A percentile compares a stretch with the other conserved stretches of the same genome.
Evolutionary conservation across 2,888 invertebrate species (phyloP).

Genomic region (Scaptomyza reducta): DNA sequence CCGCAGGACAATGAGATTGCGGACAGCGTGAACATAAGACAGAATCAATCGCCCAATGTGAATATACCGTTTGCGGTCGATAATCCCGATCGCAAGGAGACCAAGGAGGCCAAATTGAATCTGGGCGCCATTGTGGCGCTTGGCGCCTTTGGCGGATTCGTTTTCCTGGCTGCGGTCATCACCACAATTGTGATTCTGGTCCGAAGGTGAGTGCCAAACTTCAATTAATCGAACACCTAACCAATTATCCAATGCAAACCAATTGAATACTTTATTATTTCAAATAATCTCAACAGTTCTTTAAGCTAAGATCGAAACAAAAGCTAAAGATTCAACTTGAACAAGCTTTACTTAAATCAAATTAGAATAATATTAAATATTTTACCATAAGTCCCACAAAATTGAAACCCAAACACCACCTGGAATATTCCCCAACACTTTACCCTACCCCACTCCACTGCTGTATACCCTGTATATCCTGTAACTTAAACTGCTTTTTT

Average conservation of each 20-base stretch:
- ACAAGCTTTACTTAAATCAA: too few relatives aligned
- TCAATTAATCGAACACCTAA: not conserved
- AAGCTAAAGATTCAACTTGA: too few relatives aligned
- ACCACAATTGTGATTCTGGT: slow-evolving; percentile 95
- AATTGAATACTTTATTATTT: not conserved
- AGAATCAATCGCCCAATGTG: slow-evolving; percentile 88
- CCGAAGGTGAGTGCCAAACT: slow-evolving; percentile 88
- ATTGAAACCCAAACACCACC: slow-evolving; percentile 10
- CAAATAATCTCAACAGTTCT: too few relatives aligned
- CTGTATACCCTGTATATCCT: slow-evolving; percentile 24
- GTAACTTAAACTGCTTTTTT: slow-evolving; percentile 31
- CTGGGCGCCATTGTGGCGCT: slow-evolving; percentile 94
- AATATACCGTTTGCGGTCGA: slow-evolving; percentile 88
- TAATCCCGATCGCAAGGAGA: slow-evolving; percentile 85
- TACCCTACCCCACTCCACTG: slow-evolving; percentile 12
- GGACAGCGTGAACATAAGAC: slow-evolving; percentile 85
- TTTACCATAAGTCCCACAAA: not conserved
- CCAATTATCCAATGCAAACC: not conserved
- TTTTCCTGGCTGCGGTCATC: slow-evolving; percentile 94
- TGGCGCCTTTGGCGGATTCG: slow-evolving; percentile 95
- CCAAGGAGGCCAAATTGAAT: slow-evolving; percentile 88
- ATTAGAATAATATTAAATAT: not conserved
- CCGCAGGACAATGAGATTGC: slow-evolving; percentile 92
- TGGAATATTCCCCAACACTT: slow-evolving; percentile 21
- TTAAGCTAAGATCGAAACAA: too few relatives aligned